Conservation (phyloP, 1,140 invertebrate genomes). For the Andrena cerasifolii region DNA sequence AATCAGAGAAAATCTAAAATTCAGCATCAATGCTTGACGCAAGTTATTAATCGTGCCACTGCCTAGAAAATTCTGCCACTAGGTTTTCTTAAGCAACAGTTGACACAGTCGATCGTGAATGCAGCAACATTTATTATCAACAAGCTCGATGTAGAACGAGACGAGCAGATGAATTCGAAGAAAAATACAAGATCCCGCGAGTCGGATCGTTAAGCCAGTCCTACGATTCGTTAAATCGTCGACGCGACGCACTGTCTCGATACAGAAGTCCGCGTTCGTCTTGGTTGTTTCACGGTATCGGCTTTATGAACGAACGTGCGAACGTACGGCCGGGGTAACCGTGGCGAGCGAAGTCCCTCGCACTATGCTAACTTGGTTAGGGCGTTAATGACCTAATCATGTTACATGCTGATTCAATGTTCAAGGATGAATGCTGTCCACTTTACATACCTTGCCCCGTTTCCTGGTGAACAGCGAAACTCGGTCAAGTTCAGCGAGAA, state of each 20-base stretch:
- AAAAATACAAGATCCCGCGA: too few species aligned
- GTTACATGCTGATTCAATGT: constrained; percentile 83
- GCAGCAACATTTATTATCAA: too few species aligned
- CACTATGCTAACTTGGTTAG: constrained; percentile 82
- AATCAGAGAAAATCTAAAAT: too few species aligned
- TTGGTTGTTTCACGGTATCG: constrained; percentile 55
- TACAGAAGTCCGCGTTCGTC: constrained; percentile 25
- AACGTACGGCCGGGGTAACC: constrained; percentile 72
- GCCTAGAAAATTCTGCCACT: too few species aligned
- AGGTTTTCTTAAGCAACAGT: too few species aligned
- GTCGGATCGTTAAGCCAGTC: too few species aligned
- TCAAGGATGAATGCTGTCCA: constrained; percentile 82
- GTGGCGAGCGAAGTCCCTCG: constrained; percentile 79
- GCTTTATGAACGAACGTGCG: constrained; percentile 76
- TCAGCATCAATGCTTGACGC: too few species aligned
- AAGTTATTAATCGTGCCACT: too few species aligned
- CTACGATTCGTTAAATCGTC: background rate
- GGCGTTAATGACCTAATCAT: constrained; percentile 82
- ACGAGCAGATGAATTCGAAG: too few species aligned
- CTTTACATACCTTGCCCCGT: constrained; percentile 81
- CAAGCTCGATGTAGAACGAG: too few species aligned
- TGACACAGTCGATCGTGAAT: too few species aligned
- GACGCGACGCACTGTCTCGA: background rate
- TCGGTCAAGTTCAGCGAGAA: constrained; percentile 80
- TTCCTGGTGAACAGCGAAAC: constrained; percentile 78